phyloP scores from a whole-genome alignment of 2,797 vertebrate genomes.

The Phrynocephalus guinanensis region DNA sequence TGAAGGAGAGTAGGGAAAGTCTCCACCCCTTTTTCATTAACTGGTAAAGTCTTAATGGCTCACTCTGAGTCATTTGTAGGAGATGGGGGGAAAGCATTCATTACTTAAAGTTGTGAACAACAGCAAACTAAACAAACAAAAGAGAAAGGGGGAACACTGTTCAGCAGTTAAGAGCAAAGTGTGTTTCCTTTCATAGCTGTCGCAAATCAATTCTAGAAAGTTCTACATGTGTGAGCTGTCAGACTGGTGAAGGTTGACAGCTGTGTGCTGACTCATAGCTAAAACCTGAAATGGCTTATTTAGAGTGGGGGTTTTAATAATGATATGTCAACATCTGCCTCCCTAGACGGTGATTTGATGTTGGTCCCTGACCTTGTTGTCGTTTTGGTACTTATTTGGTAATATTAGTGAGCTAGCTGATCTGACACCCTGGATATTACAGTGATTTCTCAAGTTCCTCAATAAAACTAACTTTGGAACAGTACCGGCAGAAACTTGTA shows the following conservation, averaged over 20 bases:
- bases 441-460: conserved; percentile 66
- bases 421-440: conserved; percentile 64
- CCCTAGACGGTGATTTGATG: conserved; percentile 66
- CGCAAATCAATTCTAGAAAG: conserved; percentile 35
- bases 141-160: too few relatives aligned
- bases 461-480: conserved; percentile 63
- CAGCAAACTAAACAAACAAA: too few relatives aligned
- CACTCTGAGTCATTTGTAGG: too few relatives aligned
- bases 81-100: too few relatives aligned
- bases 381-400: conserved; percentile 47
- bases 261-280: conserved; percentile 49
- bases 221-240: conserved; percentile 34
- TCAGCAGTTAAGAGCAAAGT: background rate
- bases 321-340: conserved; percentile 53
- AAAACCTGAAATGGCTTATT: conserved; percentile 43
- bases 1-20: too few relatives aligned
- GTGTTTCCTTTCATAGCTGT: conserved; percentile 2
- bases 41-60: too few relatives aligned
- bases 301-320: conserved; percentile 66
- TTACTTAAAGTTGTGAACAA: too few relatives aligned
- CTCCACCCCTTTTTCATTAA: too few relatives aligned
- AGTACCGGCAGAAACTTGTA: conserved; percentile 48
- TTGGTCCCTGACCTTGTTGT: conserved; percentile 62
- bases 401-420: conserved; percentile 63
- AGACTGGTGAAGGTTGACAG: conserved; percentile 46